These are phyloP conservation scores for Helostoma temminkii DNA, from an alignment of 2,797 vertebrate genomes.

Conservation along the genomic window DNA sequence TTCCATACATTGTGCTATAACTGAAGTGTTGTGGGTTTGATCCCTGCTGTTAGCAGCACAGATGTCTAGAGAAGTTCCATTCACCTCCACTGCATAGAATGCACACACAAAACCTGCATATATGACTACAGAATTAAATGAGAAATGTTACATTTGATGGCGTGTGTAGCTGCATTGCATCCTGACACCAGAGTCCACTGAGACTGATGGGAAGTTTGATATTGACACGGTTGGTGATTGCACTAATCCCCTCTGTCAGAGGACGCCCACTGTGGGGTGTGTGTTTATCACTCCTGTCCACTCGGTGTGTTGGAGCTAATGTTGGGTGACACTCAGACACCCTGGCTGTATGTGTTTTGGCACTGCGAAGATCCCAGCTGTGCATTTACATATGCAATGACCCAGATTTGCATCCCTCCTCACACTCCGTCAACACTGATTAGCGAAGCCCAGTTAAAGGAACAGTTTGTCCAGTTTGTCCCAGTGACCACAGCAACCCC, in stretches of 20 bases:
- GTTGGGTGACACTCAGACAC: constrained; percentile 83
- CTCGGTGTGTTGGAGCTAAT: constrained; percentile 79
- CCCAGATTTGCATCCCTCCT: constrained; percentile 90
- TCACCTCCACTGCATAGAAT: neutral
- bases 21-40: constrained; percentile 16
- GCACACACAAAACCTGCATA: neutral
- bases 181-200: neutral
- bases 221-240: constrained; percentile 72
- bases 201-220: constrained; percentile 50
- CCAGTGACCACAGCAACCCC: constrained; percentile 54
- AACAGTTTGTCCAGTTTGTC: constrained; percentile 50
- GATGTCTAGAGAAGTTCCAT: too few relatives aligned
- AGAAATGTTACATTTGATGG: neutral
- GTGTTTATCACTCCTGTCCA: constrained; percentile 61
- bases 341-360: constrained; percentile 86
- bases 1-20: constrained; percentile 3
- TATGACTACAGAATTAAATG: neutral
- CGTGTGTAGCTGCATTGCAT: constrained; percentile 6
- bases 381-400: constrained; percentile 93
- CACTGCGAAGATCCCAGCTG: constrained; percentile 88
- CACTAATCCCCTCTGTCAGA: constrained; percentile 53
- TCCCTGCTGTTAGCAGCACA: neutral
- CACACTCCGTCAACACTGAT: constrained; percentile 89
- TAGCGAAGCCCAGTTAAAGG: constrained; percentile 73
- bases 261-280: constrained; percentile 50